These are phyloP conservation scores for Meandrusa payeni DNA, from an alignment of 2,888 invertebrate species.

Conservation along the genomic window DNA sequence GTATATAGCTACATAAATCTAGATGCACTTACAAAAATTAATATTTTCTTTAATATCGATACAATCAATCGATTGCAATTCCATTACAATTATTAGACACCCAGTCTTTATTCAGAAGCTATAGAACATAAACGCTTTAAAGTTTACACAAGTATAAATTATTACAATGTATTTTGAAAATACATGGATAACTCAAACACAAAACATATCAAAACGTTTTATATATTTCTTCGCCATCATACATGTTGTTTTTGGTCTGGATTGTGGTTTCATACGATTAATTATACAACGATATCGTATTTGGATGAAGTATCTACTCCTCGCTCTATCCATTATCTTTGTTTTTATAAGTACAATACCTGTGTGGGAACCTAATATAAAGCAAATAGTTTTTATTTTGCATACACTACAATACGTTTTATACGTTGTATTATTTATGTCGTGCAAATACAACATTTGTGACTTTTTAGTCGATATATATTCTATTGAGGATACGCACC, in stretches of 20 bases:
- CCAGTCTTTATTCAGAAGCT: too few relatives aligned
- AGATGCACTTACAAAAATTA: too few relatives aligned
- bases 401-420: constrained; percentile 2
- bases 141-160: too few relatives aligned
- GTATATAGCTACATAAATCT: too few relatives aligned
- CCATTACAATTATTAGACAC: too few relatives aligned
- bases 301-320: background rate
- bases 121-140: too few relatives aligned
- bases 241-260: constrained; percentile 3
- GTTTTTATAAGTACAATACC: background rate
- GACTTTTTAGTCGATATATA: background rate
- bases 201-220: background rate
- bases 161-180: background rate
- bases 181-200: background rate
- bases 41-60: too few relatives aligned
- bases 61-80: too few relatives aligned
- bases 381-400: background rate
- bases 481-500: background rate
- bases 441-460: background rate
- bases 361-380: background rate
- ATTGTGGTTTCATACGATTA: constrained; percentile 1
- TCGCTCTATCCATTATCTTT: background rate
- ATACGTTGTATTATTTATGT: background rate
- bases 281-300: background rate
- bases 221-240: constrained; percentile 1